These are phyloP conservation scores for Syngnathoides biaculeatus DNA, from an alignment of 2,113 vertebrate genomes.

Conservation along the genomic window DNA sequence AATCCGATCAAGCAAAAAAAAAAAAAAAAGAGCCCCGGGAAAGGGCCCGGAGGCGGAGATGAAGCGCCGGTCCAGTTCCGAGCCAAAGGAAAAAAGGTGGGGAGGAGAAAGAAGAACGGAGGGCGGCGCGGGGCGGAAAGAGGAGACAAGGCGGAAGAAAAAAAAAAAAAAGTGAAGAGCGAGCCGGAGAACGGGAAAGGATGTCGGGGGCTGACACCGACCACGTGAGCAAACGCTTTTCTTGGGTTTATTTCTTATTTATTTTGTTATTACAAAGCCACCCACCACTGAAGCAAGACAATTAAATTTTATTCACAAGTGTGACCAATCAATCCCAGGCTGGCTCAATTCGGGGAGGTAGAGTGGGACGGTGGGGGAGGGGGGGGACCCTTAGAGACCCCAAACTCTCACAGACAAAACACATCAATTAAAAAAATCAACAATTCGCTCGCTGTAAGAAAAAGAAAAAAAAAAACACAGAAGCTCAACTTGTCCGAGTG, in stretches of 20 bases:
- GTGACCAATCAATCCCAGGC: slow-evolving; percentile 60
- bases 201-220: slow-evolving; percentile 40
- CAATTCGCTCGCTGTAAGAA: slow-evolving; percentile 35
- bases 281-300: slow-evolving; percentile 58
- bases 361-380: slow-evolving; percentile 47
- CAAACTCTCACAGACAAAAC: slow-evolving; percentile 26
- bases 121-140: not conserved
- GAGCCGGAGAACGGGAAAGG: slow-evolving; percentile 24
- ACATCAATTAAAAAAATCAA: slow-evolving; percentile 9
- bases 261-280: slow-evolving; percentile 38
- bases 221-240: slow-evolving; percentile 51
- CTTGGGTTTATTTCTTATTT: slow-evolving; percentile 13
- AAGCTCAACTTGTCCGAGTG: too few species aligned
- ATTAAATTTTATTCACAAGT: slow-evolving; percentile 62
- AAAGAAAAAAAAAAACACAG: too few species aligned
- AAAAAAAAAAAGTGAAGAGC: not conserved
- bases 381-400: slow-evolving; percentile 41
- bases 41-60: slow-evolving; percentile 64
- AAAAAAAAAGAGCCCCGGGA: slow-evolving; percentile 63
- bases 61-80: slow-evolving; percentile 59
- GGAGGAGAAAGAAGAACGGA: slow-evolving; percentile 20
- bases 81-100: slow-evolving; percentile 46
- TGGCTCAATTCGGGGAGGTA: slow-evolving; percentile 53
- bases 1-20: slow-evolving; percentile 73
- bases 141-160: slow-evolving; percentile 18